Evolutionary conservation across 2,113 vertebrate genomes (phyloP).

Genomic region (Sinosuthora webbiana): DNA sequence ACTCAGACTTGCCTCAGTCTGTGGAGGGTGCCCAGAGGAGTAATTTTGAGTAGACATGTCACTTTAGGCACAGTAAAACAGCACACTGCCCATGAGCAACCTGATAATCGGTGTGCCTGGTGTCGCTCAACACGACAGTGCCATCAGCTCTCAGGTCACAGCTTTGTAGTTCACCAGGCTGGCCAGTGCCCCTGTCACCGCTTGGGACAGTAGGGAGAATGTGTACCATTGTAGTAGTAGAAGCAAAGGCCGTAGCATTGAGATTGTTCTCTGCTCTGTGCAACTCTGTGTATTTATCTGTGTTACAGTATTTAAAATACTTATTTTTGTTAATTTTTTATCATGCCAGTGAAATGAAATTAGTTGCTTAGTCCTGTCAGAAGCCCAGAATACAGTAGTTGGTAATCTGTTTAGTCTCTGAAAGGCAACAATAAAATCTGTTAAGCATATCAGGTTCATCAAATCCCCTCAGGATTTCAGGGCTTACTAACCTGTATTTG

Average conservation of each 20-base stretch:
- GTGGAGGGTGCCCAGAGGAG: background rate
- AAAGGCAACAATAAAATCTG: conserved; percentile 9
- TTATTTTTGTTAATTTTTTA: background rate
- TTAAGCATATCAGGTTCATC: conserved; percentile 24
- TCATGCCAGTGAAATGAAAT: background rate
- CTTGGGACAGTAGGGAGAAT: background rate
- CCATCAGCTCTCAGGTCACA: accelerated
- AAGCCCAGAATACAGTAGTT: background rate
- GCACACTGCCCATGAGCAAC: too few species aligned
- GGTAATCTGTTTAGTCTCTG: background rate
- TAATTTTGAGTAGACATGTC: accelerated
- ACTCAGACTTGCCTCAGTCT: background rate
- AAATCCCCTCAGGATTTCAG: background rate
- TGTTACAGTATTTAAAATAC: background rate
- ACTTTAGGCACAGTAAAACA: background rate
- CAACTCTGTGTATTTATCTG: background rate
- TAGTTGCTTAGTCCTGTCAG: background rate
- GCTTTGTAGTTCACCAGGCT: background rate
- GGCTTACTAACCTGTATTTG: conserved; percentile 30
- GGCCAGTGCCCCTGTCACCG: background rate
- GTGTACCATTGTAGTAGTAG: background rate
- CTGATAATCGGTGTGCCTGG: background rate
- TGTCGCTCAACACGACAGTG: accelerated
- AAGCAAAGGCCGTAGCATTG: background rate
- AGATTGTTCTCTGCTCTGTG: background rate